phyloP scores from a whole-genome alignment of 2,888 invertebrate species.

The Lochmaea crataegi region DNA sequence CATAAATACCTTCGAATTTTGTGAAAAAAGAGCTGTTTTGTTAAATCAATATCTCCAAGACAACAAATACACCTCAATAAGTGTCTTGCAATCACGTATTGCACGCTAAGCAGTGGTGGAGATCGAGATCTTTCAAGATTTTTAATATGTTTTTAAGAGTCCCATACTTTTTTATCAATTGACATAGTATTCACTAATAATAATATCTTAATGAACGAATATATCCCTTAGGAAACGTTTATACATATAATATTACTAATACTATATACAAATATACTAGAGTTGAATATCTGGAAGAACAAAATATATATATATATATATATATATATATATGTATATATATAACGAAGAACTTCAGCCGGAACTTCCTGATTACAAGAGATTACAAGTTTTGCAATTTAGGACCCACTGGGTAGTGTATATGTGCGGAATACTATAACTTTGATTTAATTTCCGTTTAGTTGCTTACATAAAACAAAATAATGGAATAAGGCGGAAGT shows the following conservation, averaged over 20 bases:
- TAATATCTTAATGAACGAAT: too few species aligned
- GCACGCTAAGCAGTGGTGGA: slow-evolving; percentile 29
- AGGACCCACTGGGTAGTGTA: not conserved
- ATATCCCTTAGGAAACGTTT: too few species aligned
- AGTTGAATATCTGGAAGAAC: slow-evolving; percentile 5
- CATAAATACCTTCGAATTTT: slow-evolving; percentile 9
- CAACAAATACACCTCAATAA: slow-evolving; percentile 34
- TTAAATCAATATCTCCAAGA: slow-evolving; percentile 35
- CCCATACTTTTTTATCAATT: too few species aligned
- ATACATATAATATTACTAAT: too few species aligned
- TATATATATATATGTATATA: slow-evolving; percentile 23
- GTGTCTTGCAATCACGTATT: slow-evolving; percentile 22
- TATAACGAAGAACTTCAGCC: slow-evolving; percentile 24
- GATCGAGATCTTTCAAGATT: not conserved
- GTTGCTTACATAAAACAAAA: slow-evolving; percentile 1
- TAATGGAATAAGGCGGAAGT: slow-evolving; percentile 1
- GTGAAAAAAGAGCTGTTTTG: slow-evolving; percentile 8
- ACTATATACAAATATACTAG: not conserved
- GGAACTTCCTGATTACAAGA: slow-evolving; percentile 27
- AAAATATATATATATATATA: slow-evolving; percentile 21
- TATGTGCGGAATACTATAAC: slow-evolving; percentile 24
- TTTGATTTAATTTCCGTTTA: slow-evolving; percentile 34
- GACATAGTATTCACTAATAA: too few species aligned
- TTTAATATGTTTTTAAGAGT: not conserved
- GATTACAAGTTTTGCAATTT: slow-evolving; percentile 31